Conservation (phyloP, 2,888 invertebrate species). For the Mythimna impura region DNA sequence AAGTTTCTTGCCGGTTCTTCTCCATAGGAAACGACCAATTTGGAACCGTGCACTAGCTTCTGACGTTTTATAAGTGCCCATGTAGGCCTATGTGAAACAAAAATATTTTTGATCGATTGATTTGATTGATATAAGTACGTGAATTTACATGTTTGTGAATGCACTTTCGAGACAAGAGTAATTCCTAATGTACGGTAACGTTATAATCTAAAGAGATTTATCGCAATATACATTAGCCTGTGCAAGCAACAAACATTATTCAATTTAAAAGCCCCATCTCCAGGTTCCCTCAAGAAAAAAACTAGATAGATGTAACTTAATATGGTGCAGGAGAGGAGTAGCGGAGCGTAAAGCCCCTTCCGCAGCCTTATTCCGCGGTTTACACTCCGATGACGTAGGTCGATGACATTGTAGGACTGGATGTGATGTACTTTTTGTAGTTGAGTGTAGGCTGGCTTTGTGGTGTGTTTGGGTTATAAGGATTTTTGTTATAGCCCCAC, state of each 20-base stretch:
- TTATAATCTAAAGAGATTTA: not conserved
- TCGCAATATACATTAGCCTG: not conserved
- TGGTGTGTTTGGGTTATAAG: not conserved
- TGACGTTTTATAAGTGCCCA: too few relatives aligned
- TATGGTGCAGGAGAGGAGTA: constrained; percentile 53
- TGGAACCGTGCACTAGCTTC: too few relatives aligned
- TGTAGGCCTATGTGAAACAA: too few relatives aligned
- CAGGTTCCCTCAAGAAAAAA: constrained; percentile 43
- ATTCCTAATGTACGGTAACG: not conserved
- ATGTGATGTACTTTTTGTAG: constrained; percentile 30
- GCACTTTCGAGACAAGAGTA: too few relatives aligned
- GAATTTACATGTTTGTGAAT: too few relatives aligned
- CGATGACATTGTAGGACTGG: constrained; percentile 57
- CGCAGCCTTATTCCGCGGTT: constrained; percentile 64
- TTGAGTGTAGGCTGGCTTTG: constrained; percentile 7
- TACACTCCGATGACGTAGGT: constrained; percentile 64
- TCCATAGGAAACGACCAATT: too few relatives aligned
- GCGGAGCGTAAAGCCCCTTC: constrained; percentile 61
- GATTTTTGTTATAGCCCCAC: constrained; percentile 1
- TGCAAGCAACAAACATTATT: constrained; percentile 11
- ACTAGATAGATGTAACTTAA: constrained; percentile 51
- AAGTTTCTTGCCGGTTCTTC: too few relatives aligned
- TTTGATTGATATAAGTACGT: too few relatives aligned
- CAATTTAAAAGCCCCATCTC: constrained; percentile 37
- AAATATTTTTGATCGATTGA: too few relatives aligned